Conservation (phyloP, 2,113 vertebrate species). For the Caretta caretta region DNA sequence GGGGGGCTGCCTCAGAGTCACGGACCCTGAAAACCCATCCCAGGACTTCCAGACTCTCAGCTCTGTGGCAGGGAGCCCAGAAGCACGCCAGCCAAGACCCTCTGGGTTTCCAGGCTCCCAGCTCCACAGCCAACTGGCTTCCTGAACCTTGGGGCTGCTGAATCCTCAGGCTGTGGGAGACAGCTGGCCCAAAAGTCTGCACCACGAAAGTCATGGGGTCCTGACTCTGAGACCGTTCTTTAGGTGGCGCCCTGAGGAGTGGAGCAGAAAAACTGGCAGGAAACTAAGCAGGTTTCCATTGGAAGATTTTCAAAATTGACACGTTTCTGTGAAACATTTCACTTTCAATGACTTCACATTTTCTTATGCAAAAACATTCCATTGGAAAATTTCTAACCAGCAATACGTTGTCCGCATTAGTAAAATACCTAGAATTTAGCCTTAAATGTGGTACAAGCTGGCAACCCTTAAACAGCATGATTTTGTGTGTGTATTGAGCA, state of each 20-base stretch:
- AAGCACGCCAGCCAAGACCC: neutral
- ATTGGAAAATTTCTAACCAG: neutral
- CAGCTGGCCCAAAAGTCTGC: neutral
- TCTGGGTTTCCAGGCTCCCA: neutral
- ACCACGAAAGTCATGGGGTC: neutral
- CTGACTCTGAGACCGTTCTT: neutral
- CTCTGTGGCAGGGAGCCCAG: neutral
- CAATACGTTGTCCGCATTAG: neutral
- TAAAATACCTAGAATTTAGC: neutral
- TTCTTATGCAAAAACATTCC: neutral
- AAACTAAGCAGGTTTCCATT: neutral
- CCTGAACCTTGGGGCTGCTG: neutral
- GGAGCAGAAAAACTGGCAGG: neutral
- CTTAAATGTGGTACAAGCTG: neutral
- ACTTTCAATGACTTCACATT: neutral
- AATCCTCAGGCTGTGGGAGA: neutral
- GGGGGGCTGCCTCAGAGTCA: neutral
- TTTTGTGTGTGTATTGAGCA: neutral
- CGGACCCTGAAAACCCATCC: neutral
- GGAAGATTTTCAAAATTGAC: neutral
- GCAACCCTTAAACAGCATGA: neutral
- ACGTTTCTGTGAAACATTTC: neutral
- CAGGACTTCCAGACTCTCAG: neutral
- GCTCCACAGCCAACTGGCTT: neutral
- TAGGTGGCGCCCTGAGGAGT: neutral